Evolutionary conservation across 1,140 invertebrate genomes (phyloP).

Genomic region (Geopemphigus sp.): DNA sequence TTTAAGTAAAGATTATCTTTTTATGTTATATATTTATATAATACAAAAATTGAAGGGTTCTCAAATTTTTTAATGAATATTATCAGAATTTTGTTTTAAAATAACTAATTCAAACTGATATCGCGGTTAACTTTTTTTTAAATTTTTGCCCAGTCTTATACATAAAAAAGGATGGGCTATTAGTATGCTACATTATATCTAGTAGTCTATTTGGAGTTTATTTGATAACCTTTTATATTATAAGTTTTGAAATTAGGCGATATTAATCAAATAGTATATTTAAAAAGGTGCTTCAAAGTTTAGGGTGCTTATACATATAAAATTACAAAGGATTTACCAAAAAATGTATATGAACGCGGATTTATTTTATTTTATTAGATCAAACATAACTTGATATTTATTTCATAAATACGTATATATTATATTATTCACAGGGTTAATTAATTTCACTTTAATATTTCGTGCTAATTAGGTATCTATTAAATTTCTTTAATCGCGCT

Average conservation of each 20-base stretch:
- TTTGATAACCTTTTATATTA: background rate
- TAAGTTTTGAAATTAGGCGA: background rate
- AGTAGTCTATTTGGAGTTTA: background rate
- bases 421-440: constrained; percentile 17
- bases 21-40: background rate
- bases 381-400: background rate
- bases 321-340: background rate
- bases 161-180: background rate
- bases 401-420: background rate
- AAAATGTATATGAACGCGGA: background rate
- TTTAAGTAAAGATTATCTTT: background rate
- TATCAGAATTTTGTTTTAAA: background rate
- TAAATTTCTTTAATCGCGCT: too few relatives aligned
- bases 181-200: constrained; percentile 3
- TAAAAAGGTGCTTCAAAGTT: constrained; percentile 26
- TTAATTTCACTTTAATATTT: background rate
- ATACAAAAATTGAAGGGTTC: too few relatives aligned
- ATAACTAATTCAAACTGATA: background rate
- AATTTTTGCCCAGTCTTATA: background rate
- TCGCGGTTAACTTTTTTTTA: background rate
- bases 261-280: background rate
- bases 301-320: constrained; percentile 2
- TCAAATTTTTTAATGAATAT: background rate
- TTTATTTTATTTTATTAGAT: background rate
- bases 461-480: too few relatives aligned